Base-by-base conservation (phyloP, 2,888 invertebrate species). In the Didymodactylos carnosus region DNA sequence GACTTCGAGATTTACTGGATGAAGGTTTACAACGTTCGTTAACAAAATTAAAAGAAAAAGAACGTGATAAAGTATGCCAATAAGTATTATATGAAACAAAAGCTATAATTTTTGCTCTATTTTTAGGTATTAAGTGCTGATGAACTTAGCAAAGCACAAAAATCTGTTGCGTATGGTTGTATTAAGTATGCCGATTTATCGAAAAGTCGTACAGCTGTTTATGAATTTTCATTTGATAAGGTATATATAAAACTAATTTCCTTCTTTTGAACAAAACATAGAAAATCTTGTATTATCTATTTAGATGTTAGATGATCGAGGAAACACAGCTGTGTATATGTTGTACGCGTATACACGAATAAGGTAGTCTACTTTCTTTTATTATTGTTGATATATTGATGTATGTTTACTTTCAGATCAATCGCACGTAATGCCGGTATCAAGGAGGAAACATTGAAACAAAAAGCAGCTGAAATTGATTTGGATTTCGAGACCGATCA, bases 321-420 rank as follows among this genome's bases (percentile, higher is more conserved):
- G 98, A 14, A 99, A 99, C 82, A 99, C 98, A 0, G 98, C 98
- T 0, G 95, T 94, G 0, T 99, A 98, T 82, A 85, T 99, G 72
- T 84, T 98, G 11, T 98, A 98, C 83, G 92, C 94, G 0, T 88
- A 91, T 78, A 94, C 94, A 14, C 87, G 98, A 51, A 99, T 99
- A 39, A 23, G 41, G 29, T 29, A 39, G 1, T 11, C 8, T 10
- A 69, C 25, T 19, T 19, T 19, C 14, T 40, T 19, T 53, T 39
- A 25, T 23, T 7, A 14, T 71, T 77, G 23, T 77, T 84, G 85
- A 25, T 14, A 27, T 27, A 27, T 14, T 53, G 16, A 27, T 27
- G 19, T 27, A 5, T 23, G 19, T 75, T 85, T 86, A 2, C 86
- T 86, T 72, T 80, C 83, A 10, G 74, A 25, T 74, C 74, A 14